phyloP scores from a whole-genome alignment of 2,888 invertebrate species.

The Drosophila testacea region DNA sequence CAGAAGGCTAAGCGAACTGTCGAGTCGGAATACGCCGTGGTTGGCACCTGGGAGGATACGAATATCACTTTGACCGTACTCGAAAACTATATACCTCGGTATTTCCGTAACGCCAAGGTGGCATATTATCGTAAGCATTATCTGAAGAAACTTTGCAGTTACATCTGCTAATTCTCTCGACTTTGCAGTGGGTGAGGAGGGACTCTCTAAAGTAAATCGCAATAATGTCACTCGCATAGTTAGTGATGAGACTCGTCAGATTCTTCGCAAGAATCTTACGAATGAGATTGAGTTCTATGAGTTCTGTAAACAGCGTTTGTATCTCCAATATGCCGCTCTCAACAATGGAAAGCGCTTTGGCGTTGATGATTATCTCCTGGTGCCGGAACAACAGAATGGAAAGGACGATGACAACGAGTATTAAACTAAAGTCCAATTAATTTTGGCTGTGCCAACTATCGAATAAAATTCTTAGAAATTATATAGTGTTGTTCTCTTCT shows the following conservation, averaged over 20 bases:
- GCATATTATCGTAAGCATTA: conserved; percentile 90
- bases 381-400: conserved; percentile 70
- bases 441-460: conserved; percentile 18
- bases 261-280: conserved; percentile 93
- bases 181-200: conserved; percentile 83
- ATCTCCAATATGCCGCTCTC: conserved; percentile 91
- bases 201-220: conserved; percentile 87
- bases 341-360: conserved; percentile 80
- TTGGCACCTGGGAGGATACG: conserved; percentile 94
- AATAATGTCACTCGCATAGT: conserved; percentile 87
- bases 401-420: conserved; percentile 54
- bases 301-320: conserved; percentile 93
- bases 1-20: conserved; percentile 94
- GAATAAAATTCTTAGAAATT: conserved; percentile 83
- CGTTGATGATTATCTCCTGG: conserved; percentile 80
- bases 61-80: conserved; percentile 93
- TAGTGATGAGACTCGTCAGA: conserved; percentile 92
- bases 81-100: conserved; percentile 93
- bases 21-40: conserved; percentile 94
- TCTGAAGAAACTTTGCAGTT: too few species aligned
- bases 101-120: conserved; percentile 91
- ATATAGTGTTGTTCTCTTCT: conserved; percentile 86
- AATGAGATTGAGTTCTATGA: conserved; percentile 96
- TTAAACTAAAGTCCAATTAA: conserved; percentile 76
- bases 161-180: conserved; percentile 20